Base-by-base conservation (phyloP, 1,140 invertebrate species). In the Drosophila kikkawai region DNA sequence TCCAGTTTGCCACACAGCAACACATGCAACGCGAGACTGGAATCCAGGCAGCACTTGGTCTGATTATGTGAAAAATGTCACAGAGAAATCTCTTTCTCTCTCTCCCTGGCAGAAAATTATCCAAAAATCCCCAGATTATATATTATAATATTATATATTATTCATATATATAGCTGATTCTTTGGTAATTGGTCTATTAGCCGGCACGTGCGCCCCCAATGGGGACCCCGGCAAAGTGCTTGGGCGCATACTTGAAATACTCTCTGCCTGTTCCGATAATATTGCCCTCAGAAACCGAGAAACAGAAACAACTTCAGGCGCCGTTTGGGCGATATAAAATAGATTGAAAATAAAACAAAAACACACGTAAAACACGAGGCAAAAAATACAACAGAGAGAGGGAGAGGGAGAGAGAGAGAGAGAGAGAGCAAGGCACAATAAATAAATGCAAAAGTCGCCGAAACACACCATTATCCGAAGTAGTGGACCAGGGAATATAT, bases 41-140 rank as follows among this genome's bases (percentile, higher is more conserved):
- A 88, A 90, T 88, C 75, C 64, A 84, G 80, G 26, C 80, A 78
- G 83, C 77, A 88, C 77, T 88, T 70, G 36, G 75, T 65, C 80
- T 79, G 85, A 88, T 88, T 88, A 88, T 88, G 85, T 90, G 85
- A 90, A 90, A 88, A 88, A 88, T 88, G 85, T 90, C 81, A 85
- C 85, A 84, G 81, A 79, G 68, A 87, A 64, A 45, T 44, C n/a
- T 17, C 12, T 6, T 0, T 4, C 17, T 29, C 26, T 12, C 50
- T 36, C 34, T 53, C 12, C 7, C 47, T 41, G 9, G 36, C 32
- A 58, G 22, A 26, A 22, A 48, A 26, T n/a, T 29, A n/a, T 9
- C 8, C 26, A 2, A 17, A 50, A 29, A 29, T 15, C 13, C 3
- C 0, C 8, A 7, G 5, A 17, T 1, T 15, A 47, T 22, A 47